Evolutionary conservation across 2,888 invertebrate species (phyloP), one percentile per base, ranked within the genome.

Genomic region (Sisyra terminalis): DNA sequence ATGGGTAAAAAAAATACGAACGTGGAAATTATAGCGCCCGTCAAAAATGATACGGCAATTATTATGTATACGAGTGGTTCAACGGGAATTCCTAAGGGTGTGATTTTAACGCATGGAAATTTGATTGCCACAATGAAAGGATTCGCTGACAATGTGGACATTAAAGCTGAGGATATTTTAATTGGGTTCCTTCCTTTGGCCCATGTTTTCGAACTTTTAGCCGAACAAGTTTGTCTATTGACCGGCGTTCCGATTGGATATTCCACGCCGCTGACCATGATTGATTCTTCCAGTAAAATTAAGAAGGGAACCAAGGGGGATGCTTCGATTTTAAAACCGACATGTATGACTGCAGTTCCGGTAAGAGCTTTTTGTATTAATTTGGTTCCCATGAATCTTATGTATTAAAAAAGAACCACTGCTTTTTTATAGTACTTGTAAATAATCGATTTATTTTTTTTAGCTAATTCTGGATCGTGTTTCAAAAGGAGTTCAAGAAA

Each of bases 1-100:
- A 59, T 57, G 30, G 80, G 81, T 10, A 10, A 8, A n/a, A 34
- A 34, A 17, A 10, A 13, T 18, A 34, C n/a, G 3, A 2, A 5
- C 8, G 13, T 61, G 77, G 79, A 70, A 51, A 57, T 64, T 14
- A 64, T 67, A 3, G 69, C 74, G 5, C 87, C 90, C 2, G 61
- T 63, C 5, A 63, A 77, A 5, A 66, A 74, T 10, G 96, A 97
- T 61, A 77, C 82, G 3, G 97, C 97, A 39, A 89, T 98, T 53
- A 83, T 98, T 34, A 98, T 98, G 97, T 98, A 97, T 69, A 98
- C 97, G 2, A 93, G 92, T 51, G 97, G 97, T 5, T 94, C 94
- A 1, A 97, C 97, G 3, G 96, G 94, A 42, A 76, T 83, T 46
- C 94, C 94, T 0, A 94, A 94, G 65, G 94, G 93, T 53, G 86